Conservation (phyloP, 64 coral and sea anemone genomes). For the Dendronephthya gigantea region DNA sequence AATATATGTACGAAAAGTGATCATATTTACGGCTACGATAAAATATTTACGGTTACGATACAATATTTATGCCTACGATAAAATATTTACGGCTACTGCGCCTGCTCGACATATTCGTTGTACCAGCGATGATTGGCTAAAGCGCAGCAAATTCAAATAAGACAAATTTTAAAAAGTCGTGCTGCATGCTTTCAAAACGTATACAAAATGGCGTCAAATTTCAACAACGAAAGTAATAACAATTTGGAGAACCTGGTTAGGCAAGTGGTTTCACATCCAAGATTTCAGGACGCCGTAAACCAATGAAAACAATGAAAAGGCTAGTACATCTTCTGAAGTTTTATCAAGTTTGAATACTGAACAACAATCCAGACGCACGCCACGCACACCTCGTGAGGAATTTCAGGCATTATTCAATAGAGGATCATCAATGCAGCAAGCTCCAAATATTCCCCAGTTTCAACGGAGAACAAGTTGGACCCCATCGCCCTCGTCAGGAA, state of each 20-base stretch:
- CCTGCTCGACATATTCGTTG: neutral
- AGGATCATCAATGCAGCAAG: neutral
- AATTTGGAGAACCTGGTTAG: neutral
- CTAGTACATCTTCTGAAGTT: neutral
- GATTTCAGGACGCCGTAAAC: neutral
- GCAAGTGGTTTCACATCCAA: neutral
- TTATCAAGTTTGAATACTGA: neutral
- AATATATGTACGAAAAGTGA: neutral
- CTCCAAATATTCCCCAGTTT: conserved; percentile 7
- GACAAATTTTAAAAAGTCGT: neutral
- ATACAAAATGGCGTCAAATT: neutral
- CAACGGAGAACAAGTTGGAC: conserved; percentile 30
- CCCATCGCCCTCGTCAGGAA: neutral
- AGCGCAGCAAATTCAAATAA: neutral
- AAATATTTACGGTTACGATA: neutral
- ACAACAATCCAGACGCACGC: neutral
- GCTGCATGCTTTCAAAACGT: neutral
- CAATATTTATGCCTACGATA: no score
- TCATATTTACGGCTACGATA: neutral
- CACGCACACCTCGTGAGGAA: conserved; percentile 34
- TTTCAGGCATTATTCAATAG: conserved; percentile 19
- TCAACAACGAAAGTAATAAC: neutral
- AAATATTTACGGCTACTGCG: neutral
- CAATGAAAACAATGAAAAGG: neutral
- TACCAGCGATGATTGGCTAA: neutral